phyloP scores from a whole-genome alignment of 2,113 vertebrate genomes.

The Xiphophorus maculatus region DNA sequence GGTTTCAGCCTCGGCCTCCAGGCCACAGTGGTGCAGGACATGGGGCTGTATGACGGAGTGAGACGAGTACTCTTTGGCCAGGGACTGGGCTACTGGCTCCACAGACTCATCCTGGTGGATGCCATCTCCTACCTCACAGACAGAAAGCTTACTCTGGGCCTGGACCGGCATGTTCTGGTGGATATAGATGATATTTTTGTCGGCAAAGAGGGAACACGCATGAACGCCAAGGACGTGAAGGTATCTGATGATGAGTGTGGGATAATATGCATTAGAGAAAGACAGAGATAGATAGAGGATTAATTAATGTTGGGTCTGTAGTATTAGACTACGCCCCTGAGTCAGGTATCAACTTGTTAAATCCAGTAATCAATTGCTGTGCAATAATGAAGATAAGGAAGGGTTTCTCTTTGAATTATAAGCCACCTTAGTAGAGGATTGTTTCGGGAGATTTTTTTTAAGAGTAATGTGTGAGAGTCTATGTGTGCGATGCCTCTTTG shows the following conservation, averaged over 20 bases:
- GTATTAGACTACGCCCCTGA: slow-evolving; percentile 26
- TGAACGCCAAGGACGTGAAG: slow-evolving; percentile 95
- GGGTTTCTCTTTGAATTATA: slow-evolving; percentile 25
- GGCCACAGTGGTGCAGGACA: slow-evolving; percentile 90
- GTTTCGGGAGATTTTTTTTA: slow-evolving; percentile 26
- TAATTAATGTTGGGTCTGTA: neutral
- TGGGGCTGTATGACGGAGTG: slow-evolving; percentile 94
- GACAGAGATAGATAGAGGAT: neutral
- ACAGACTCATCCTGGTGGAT: slow-evolving; percentile 92
- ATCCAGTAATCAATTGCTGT: slow-evolving; percentile 22
- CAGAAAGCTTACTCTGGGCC: slow-evolving; percentile 86
- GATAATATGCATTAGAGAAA: slow-evolving; percentile 6
- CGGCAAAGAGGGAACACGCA: slow-evolving; percentile 95
- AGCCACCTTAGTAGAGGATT: slow-evolving; percentile 32
- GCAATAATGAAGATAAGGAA: neutral
- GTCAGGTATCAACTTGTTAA: slow-evolving; percentile 22
- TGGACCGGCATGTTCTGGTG: slow-evolving; percentile 93
- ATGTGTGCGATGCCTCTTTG: slow-evolving; percentile 26
- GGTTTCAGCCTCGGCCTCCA: slow-evolving; percentile 78
- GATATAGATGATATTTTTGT: slow-evolving; percentile 98
- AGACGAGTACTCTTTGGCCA: slow-evolving; percentile 94
- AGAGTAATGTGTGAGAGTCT: slow-evolving; percentile 28
- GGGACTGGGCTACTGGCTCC: slow-evolving; percentile 94
- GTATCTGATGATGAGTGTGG: slow-evolving; percentile 75
- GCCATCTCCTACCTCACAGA: slow-evolving; percentile 91